Conservation (phyloP, 2,797 vertebrate species). For the Anisognathus igniventris region DNA sequence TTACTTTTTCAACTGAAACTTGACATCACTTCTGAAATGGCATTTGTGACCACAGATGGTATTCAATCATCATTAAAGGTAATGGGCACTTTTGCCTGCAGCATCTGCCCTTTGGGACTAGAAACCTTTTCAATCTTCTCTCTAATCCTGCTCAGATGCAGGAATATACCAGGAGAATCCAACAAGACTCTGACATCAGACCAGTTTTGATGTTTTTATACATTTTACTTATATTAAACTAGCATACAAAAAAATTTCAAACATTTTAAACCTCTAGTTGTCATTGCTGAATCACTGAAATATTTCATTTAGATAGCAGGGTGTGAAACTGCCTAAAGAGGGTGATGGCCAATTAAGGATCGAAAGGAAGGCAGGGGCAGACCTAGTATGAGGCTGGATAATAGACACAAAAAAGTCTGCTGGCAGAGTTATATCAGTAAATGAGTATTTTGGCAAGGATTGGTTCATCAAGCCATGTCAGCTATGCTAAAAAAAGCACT, state of each 20-base stretch:
- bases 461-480: neutral
- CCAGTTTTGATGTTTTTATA: neutral
- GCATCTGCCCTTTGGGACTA: neutral
- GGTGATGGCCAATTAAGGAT: neutral
- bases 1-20: neutral
- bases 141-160: neutral
- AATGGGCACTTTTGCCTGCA: neutral
- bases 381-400: neutral
- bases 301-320: neutral
- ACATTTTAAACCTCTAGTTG: neutral
- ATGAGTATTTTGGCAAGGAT: neutral
- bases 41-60: neutral
- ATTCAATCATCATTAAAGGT: neutral
- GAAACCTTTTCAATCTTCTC: neutral
- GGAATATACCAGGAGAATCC: neutral
- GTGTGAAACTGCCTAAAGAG: neutral
- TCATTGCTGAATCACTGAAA: neutral
- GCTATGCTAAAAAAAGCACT: neutral
- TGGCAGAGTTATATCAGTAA: neutral
- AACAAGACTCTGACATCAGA: neutral
- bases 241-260: neutral
- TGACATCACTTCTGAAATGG: neutral
- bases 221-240: neutral
- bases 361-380: neutral
- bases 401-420: neutral